Evolutionary conservation across 2,888 invertebrate genomes (phyloP).

Genomic region (Tupiocoris notatus): DNA sequence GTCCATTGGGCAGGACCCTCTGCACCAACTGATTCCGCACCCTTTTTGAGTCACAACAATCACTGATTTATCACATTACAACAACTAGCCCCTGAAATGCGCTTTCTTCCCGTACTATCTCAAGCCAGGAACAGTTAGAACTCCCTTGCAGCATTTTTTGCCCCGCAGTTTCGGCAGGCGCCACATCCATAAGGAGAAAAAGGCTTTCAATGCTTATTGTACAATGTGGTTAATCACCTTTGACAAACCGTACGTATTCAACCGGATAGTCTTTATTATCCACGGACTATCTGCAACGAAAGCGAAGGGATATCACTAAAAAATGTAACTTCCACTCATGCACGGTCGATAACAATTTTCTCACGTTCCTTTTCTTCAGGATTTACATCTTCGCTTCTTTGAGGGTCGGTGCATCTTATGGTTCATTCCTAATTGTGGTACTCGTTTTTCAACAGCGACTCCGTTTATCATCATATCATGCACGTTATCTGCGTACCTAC

Average conservation of each 20-base stretch:
- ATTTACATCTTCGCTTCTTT: too few species aligned
- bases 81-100: conserved; percentile 14
- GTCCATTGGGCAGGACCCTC: conserved; percentile 16
- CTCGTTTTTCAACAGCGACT: too few species aligned
- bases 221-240: conserved; percentile 34
- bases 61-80: conserved; percentile 33
- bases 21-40: not conserved
- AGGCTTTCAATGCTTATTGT: not conserved
- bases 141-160: not conserved
- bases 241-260: conserved; percentile 19
- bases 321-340: too few species aligned
- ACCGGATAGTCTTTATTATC: too few species aligned
- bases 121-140: not conserved
- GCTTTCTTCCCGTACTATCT: conserved; percentile 5
- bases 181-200: not conserved
- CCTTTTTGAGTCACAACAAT: conserved; percentile 34
- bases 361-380: too few species aligned
- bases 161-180: not conserved
- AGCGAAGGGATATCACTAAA: too few species aligned
- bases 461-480: too few species aligned
- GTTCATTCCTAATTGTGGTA: too few species aligned
- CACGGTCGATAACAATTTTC: too few species aligned
- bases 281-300: too few species aligned
- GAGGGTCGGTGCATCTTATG: too few species aligned
- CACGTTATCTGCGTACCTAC: too few species aligned